phyloP scores from a whole-genome alignment of 2,888 invertebrate genomes.

The Chouioia cunea region DNA sequence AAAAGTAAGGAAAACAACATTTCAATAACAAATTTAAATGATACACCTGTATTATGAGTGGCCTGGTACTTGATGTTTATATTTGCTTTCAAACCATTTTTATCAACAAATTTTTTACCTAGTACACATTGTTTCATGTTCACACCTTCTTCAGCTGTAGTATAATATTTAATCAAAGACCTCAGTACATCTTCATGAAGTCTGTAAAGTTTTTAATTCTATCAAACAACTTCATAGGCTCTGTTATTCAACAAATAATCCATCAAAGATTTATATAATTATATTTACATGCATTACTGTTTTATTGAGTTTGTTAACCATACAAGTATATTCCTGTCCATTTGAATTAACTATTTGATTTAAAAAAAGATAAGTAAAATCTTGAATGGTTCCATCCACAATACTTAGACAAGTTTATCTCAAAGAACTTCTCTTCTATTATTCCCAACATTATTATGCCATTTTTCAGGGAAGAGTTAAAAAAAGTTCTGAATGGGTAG shows the following conservation, averaged over 20 bases:
- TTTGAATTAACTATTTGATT: constrained; percentile 93
- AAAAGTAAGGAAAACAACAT: constrained; percentile 18
- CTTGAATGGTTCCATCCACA: constrained; percentile 89
- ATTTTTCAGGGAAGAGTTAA: constrained; percentile 67
- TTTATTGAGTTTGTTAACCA: constrained; percentile 94
- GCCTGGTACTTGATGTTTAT: constrained; percentile 79
- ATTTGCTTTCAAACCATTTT: constrained; percentile 77
- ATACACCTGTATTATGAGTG: constrained; percentile 72
- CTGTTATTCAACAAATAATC: constrained; percentile 86
- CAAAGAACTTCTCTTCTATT: constrained; percentile 87
- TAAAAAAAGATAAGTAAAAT: constrained; percentile 90
- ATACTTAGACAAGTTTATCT: constrained; percentile 84
- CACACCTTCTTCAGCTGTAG: constrained; percentile 73
- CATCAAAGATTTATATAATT: constrained; percentile 76
- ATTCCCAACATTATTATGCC: constrained; percentile 76
- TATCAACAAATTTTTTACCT: constrained; percentile 73
- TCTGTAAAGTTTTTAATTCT: constrained; percentile 80
- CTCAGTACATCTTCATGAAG: constrained; percentile 85
- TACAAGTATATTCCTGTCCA: constrained; percentile 88
- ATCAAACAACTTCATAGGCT: constrained; percentile 81
- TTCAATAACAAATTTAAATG: constrained; percentile 26
- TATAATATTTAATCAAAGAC: constrained; percentile 80
- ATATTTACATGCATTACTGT: constrained; percentile 76
- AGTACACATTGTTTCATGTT: constrained; percentile 83
- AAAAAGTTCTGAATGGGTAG: constrained; percentile 77